Evolutionary conservation across 2,888 invertebrate species (phyloP), one percentile per base, ranked within the genome.

Genomic region (Xestia ashworthii): DNA sequence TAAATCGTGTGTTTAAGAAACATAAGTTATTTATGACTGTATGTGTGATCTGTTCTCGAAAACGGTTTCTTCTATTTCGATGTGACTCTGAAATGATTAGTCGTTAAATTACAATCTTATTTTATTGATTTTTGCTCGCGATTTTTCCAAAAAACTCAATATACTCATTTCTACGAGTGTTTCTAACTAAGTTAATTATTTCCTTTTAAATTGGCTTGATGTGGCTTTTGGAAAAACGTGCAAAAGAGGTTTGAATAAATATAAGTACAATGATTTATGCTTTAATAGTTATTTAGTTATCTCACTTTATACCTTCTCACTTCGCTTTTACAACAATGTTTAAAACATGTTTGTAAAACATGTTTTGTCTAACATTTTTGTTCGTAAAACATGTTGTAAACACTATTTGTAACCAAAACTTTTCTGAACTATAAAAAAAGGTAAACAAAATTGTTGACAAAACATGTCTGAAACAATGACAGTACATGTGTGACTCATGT

Each of bases 221-320:
- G 0, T 44, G 12, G 5, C 3, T 58, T 25, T 25, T 46, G 1
- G 5, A 22, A 62, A 65, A 65, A n/a, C 19, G 8, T 9, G 14
- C 1, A 73, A 14, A 64, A 38, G 50, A 38, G 25, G 11, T 32
- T 14, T 25, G n/a, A 74, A 80, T 81, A 53, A 64, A 78, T 46
- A 14, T 65, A 81, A 81, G 78, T 78, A 81, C 76, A 81, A 81
- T 81, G 38, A 58, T 50, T n/a, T 55, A 74, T 81, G 81, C 81
- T 78, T 78, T 78, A 78, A 81, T 81, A 81, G 81, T 75, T 74
- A 50, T 1, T 11, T 81, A 75, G 76, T 65, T 32, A 0, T 81
- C 9, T 41, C 19, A 11, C 11, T 48, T 3, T 1, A 62, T 60
- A 48, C 8, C 3, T 41, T 64, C 19, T 12, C 41, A n/a, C 41